Percentiles rank a stretch among this genome's conserved stretches.
Conservation (phyloP, 2,797 vertebrate genomes). For the Falco naumanni region DNA sequence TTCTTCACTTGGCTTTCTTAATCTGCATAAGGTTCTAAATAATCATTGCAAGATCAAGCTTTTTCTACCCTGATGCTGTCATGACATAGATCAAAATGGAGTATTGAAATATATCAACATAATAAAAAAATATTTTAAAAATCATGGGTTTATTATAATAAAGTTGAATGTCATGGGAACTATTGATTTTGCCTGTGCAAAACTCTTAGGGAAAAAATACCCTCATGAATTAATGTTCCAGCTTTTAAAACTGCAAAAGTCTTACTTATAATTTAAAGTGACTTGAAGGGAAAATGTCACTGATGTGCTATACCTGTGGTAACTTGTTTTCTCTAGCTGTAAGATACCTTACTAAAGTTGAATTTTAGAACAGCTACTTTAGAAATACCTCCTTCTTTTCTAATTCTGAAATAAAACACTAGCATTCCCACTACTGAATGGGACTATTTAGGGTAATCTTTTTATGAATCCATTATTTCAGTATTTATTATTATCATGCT, state of each 20-base stretch:
- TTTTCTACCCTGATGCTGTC: background rate
- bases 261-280: background rate
- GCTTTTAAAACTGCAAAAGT: background rate
- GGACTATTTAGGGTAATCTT: background rate
- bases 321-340: background rate
- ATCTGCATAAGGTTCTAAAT: background rate
- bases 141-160: background rate
- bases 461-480: background rate
- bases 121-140: background rate
- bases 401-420: background rate
- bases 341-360: background rate
- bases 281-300: background rate
- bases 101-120: background rate
- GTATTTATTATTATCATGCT: background rate
- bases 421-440: background rate
- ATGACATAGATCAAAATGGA: background rate
- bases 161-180: background rate
- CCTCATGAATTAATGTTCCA: background rate
- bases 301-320: fast-evolving
- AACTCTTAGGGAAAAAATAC: background rate
- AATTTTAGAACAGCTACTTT: background rate
- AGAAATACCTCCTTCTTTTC: background rate
- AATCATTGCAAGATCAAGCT: background rate
- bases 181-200: background rate
- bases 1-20: background rate